A percentile compares a stretch with the other conserved stretches of the same genome.
These are phyloP conservation scores for Ctenomys sociabilis DNA, from an alignment of 2,113 vertebrate species.

Conservation along the genomic window DNA sequence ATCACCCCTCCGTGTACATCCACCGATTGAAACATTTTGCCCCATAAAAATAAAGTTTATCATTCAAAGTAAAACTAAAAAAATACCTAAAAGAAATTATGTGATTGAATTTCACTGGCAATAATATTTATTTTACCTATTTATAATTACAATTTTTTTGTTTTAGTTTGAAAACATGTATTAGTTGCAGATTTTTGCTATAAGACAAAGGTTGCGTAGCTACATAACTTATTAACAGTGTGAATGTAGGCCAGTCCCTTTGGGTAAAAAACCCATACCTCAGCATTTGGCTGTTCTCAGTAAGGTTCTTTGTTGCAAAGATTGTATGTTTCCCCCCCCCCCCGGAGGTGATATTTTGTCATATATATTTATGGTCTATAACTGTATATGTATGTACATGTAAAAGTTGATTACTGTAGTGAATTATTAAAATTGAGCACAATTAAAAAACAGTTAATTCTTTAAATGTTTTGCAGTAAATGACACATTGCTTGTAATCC, in stretches of 20 bases:
- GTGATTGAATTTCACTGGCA: background rate
- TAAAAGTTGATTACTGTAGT: conserved; percentile 39
- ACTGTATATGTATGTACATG: conserved; percentile 44
- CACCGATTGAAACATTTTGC: background rate
- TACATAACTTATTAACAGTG: conserved; percentile 36
- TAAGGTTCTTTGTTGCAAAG: conserved; percentile 54
- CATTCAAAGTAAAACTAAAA: background rate
- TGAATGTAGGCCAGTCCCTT: conserved; percentile 64
- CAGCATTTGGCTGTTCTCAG: conserved; percentile 56
- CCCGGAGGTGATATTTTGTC: background rate
- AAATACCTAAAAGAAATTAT: background rate
- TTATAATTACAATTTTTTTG: conserved; percentile 70
- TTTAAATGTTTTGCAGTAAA: background rate
- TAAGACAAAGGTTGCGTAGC: too few species aligned
- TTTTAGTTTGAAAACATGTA: conserved; percentile 16
- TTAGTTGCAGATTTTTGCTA: too few species aligned
- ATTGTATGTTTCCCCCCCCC: background rate
- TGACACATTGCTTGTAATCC: background rate
- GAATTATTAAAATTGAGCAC: conserved; percentile 55
- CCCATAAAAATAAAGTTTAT: background rate
- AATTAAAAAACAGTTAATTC: background rate
- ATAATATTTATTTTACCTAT: conserved; percentile 76
- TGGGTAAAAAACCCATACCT: conserved; percentile 68
- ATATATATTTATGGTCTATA: conserved; percentile 68
- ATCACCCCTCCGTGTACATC: too few species aligned